A percentile compares a stretch with the other conserved stretches of the same genome.
phyloP scores from a whole-genome alignment of 92 coral and sea anemone genomes.

The Montipora capitata region DNA sequence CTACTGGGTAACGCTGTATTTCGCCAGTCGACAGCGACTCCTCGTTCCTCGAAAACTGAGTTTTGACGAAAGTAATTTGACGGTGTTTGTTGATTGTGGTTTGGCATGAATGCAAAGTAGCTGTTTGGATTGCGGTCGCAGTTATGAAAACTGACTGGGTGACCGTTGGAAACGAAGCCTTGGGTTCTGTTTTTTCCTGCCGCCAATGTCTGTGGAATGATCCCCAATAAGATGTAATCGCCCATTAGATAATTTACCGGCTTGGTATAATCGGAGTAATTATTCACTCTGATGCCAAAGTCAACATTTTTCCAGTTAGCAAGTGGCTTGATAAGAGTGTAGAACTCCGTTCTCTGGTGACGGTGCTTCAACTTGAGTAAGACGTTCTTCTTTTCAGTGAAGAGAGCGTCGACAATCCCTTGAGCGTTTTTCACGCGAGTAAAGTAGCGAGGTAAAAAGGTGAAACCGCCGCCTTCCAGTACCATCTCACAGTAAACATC shows the following conservation, averaged over 20 bases:
- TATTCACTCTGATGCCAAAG: slow-evolving; percentile 40
- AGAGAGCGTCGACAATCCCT: slow-evolving; percentile 42
- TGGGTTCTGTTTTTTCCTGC: not conserved
- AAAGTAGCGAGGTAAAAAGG: slow-evolving; percentile 67
- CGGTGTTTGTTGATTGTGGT: slow-evolving; percentile 37
- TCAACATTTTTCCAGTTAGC: not conserved
- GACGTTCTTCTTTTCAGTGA: slow-evolving; percentile 52
- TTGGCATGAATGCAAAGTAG: slow-evolving; percentile 77
- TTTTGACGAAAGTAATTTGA: slow-evolving; percentile 14
- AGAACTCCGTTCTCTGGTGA: slow-evolving; percentile 26
- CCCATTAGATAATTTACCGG: slow-evolving; percentile 44
- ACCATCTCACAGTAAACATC: slow-evolving; percentile 73
- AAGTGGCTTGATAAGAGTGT: slow-evolving; percentile 40
- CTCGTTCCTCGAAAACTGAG: slow-evolving; percentile 31
- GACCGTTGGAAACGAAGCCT: slow-evolving; percentile 73
- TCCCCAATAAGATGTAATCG: slow-evolving; percentile 66
- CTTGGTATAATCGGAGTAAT: slow-evolving; percentile 45
- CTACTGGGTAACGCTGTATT: slow-evolving; percentile 19
- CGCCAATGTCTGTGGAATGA: slow-evolving; percentile 29
- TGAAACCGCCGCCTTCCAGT: slow-evolving; percentile 65
- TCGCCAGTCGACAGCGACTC: slow-evolving; percentile 79
- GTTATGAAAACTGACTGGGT: slow-evolving; percentile 40
- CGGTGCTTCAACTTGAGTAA: slow-evolving; percentile 54
- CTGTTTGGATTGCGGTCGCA: slow-evolving; percentile 78
- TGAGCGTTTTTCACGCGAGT: not conserved